phyloP scores from a whole-genome alignment of 2,797 vertebrate genomes.

The Takifugu rubripes region DNA sequence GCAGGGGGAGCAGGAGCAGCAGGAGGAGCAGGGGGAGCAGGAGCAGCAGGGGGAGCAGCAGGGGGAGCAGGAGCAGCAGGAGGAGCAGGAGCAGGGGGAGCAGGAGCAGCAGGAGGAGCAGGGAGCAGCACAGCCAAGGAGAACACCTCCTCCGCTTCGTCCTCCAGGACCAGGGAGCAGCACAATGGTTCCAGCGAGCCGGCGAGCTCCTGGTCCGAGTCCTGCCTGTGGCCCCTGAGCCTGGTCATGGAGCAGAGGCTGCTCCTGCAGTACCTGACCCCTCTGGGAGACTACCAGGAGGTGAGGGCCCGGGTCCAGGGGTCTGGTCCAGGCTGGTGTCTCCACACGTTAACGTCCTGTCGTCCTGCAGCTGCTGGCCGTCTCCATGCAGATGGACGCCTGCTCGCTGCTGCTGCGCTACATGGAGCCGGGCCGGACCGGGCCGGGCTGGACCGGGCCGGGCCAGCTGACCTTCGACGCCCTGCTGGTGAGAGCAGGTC shows the following conservation, averaged over 20 bases:
- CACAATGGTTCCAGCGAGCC: background rate
- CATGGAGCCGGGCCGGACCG: constrained; percentile 86
- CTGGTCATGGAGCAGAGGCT: constrained; percentile 90
- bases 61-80: constrained; percentile 64
- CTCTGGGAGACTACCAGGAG: constrained; percentile 95
- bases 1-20: constrained; percentile 2
- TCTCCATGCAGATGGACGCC: constrained; percentile 93
- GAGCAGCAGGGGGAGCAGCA: constrained; percentile 8
- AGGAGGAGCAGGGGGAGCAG: constrained; percentile 8
- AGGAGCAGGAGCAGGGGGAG: constrained; percentile 63
- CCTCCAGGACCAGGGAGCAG: constrained; percentile 12
- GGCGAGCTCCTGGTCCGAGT: constrained; percentile 90
- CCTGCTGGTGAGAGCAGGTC: constrained; percentile 81
- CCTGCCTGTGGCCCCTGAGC: constrained; percentile 87
- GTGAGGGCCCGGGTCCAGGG: constrained; percentile 61
- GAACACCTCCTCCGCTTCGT: constrained; percentile 62
- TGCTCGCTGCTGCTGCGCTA: constrained; percentile 94
- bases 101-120: constrained; percentile 45
- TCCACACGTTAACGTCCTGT: background rate
- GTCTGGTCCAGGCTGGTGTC: too few relatives aligned
- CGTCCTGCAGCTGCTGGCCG: constrained; percentile 81
- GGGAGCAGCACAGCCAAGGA: constrained; percentile 85
- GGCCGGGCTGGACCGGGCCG: constrained; percentile 79
- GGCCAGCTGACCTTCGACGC: constrained; percentile 89
- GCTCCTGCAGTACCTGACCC: constrained; percentile 93